Conservation (phyloP, 1,140 invertebrate species). For the Phthorimaea operculella region DNA sequence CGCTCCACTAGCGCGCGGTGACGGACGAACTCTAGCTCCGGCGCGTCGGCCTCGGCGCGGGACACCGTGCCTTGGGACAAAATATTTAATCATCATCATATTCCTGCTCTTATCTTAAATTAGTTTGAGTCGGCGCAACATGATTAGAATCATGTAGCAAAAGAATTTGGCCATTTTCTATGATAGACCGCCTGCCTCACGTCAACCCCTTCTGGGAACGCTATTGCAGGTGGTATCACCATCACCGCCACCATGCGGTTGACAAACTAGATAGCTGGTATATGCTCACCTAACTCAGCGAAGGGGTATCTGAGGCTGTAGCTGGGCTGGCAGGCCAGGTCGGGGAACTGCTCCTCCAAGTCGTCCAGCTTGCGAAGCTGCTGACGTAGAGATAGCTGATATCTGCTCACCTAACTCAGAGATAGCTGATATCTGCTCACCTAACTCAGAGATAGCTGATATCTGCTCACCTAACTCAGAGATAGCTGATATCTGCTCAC, state of each 20-base stretch:
- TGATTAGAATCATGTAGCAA: too few species aligned
- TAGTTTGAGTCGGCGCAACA: too few species aligned
- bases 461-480: too few species aligned
- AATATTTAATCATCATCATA: background rate
- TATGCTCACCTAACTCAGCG: conserved; percentile 75
- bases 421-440: too few species aligned
- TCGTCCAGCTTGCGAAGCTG: conserved; percentile 83
- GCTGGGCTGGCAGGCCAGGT: conserved; percentile 74
- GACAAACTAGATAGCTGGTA: too few species aligned
- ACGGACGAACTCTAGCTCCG: conserved; percentile 82
- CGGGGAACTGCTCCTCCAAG: conserved; percentile 81
- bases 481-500: too few species aligned
- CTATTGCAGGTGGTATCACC: too few species aligned
- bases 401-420: conserved; percentile 76
- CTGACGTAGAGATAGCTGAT: conserved; percentile 75
- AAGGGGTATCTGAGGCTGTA: conserved; percentile 81
- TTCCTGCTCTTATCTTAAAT: too few species aligned
- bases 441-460: conserved; percentile 76
- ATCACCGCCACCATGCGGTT: too few species aligned
- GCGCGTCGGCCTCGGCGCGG: conserved; percentile 37
- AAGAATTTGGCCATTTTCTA: too few species aligned
- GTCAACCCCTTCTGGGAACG: too few species aligned
- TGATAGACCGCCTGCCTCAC: too few species aligned
- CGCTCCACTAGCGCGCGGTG: conserved; percentile 82
- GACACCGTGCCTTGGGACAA: background rate